phyloP scores from a whole-genome alignment of 2,113 vertebrate genomes.

The human (Homo sapiens) region DNA sequence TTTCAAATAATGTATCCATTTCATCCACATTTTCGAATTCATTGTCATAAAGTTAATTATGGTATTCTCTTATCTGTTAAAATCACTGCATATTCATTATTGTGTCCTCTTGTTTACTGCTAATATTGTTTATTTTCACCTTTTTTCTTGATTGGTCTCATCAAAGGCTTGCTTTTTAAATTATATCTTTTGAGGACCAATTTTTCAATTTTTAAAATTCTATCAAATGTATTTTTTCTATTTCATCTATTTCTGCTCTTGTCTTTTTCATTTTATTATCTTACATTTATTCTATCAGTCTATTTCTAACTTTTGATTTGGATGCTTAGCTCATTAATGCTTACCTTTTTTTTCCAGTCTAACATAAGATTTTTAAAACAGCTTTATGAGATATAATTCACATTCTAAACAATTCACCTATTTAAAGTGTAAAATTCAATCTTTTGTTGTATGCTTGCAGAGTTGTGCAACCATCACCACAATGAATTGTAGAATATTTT shows the following conservation, averaged over 20 bases:
- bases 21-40: conserved; percentile 2
- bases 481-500: not conserved
- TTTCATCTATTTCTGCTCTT: not conserved
- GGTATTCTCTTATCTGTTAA: not conserved
- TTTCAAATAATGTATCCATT: not conserved
- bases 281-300: not conserved
- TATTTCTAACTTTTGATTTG: conserved; percentile 13
- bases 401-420: not conserved
- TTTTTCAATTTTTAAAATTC: not conserved
- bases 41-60: not conserved
- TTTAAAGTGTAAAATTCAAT: not conserved
- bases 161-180: not conserved
- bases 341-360: not conserved
- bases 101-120: not conserved
- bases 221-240: not conserved
- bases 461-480: not conserved
- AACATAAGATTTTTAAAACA: conserved; percentile 11
- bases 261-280: not conserved
- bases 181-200: not conserved
- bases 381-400: not conserved
- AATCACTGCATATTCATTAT: not conserved
- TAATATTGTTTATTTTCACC: not conserved
- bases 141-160: not conserved
- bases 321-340: not conserved
- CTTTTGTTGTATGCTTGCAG: not conserved